Evolutionary conservation across 2,113 vertebrate species (phyloP).

Genomic region (Alethe castanea): DNA sequence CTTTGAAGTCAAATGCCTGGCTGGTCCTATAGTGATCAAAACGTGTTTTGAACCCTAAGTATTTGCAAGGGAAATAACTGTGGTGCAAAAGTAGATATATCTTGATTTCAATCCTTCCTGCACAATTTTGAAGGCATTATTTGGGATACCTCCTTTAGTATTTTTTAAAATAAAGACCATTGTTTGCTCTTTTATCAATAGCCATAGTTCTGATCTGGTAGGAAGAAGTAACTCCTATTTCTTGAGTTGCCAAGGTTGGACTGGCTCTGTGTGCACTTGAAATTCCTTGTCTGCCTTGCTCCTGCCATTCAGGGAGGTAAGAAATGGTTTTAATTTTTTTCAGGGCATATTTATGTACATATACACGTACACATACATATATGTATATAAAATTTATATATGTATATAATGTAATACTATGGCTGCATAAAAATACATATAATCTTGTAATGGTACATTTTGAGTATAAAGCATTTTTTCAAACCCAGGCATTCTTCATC

Average conservation of each 20-base stretch:
- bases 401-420: neutral
- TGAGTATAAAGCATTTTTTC: neutral
- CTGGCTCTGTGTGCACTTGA: neutral
- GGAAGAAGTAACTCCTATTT: neutral
- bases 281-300: neutral
- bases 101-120: neutral
- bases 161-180: neutral
- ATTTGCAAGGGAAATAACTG: neutral
- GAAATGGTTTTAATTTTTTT: neutral
- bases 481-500: neutral
- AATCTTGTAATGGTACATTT: neutral
- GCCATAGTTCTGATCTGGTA: neutral
- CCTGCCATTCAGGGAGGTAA: neutral
- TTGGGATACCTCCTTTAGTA: neutral
- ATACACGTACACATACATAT: accelerated
- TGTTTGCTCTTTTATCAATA: neutral
- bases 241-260: neutral
- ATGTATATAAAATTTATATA: neutral
- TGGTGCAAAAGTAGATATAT: neutral
- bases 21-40: constrained; percentile 19
- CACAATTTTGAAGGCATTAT: neutral
- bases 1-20: constrained; percentile 52
- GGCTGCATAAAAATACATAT: neutral
- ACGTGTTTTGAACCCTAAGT: neutral
- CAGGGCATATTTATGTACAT: accelerated